A percentile compares a stretch with the other conserved stretches of the same genome.
Evolutionary conservation across 2,797 vertebrate genomes (phyloP).

Genomic region (Valencia hispanica): DNA sequence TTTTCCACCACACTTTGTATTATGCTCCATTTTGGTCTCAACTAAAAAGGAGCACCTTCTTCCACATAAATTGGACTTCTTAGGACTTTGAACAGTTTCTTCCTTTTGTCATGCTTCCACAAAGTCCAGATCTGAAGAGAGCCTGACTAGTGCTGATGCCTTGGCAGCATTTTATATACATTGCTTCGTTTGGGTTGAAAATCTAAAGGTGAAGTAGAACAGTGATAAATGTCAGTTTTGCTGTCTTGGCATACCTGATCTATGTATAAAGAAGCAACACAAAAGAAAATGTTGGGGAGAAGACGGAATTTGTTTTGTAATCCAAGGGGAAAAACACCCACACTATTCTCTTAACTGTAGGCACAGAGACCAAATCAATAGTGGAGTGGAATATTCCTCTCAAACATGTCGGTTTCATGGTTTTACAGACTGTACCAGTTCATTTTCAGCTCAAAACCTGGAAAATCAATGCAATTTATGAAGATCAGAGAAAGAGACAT

Average conservation of each 20-base stretch:
- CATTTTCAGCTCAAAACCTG: not conserved
- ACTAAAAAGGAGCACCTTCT: not conserved
- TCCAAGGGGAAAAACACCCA: slow-evolving; percentile 62
- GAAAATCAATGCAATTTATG: not conserved
- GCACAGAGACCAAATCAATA: slow-evolving; percentile 60
- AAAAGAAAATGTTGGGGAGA: slow-evolving; percentile 11
- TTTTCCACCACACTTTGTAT: too few species aligned
- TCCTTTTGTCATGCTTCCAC: not conserved
- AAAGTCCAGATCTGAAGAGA: not conserved
- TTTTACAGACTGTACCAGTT: not conserved
- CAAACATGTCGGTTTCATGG: slow-evolving; percentile 17
- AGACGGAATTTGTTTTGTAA: slow-evolving; percentile 22
- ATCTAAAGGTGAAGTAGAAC: not conserved
- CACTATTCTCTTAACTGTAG: slow-evolving; percentile 42
- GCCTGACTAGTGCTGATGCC: not conserved
- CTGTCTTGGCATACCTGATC: not conserved
- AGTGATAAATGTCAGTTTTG: not conserved
- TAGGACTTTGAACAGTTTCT: not conserved
- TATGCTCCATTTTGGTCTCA: not conserved
- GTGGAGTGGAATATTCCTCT: slow-evolving; percentile 36
- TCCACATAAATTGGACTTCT: not conserved
- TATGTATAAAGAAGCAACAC: slow-evolving; percentile 6
- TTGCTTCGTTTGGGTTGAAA: not conserved
- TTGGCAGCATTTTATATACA: not conserved
- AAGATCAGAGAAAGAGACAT: not conserved